These are phyloP conservation scores for Pogonocherus hispidulus DNA, from an alignment of 2,888 invertebrate genomes.

Conservation along the genomic window DNA sequence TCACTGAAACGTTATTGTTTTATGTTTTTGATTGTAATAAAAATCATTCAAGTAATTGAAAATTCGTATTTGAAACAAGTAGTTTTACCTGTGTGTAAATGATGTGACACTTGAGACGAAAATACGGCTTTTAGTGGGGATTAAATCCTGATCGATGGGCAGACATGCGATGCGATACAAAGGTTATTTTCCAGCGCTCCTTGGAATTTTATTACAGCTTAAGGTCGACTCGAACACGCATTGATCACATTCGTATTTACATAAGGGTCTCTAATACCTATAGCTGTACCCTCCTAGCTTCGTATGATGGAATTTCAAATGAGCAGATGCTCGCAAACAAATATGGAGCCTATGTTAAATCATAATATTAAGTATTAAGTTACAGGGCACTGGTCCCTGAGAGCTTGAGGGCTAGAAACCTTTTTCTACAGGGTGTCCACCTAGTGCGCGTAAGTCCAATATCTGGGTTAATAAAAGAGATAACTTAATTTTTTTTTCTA, in stretches of 20 bases:
- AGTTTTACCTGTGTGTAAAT: no score
- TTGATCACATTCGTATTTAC: constrained; percentile 4
- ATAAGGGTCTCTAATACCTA: neutral
- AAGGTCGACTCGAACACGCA: neutral
- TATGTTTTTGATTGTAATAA: no score
- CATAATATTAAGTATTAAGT: neutral
- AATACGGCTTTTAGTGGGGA: constrained; percentile 14
- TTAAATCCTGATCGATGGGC: neutral
- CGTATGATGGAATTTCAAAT: neutral
- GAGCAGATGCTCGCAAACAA: neutral
- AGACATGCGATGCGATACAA: neutral
- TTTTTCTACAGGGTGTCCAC: no score
- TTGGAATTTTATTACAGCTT: neutral
- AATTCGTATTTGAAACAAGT: no score
- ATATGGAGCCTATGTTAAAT: neutral
- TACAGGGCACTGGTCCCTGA: no score
- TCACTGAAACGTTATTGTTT: no score
- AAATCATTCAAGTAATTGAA: no score
- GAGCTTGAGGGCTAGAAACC: no score
- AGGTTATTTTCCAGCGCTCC: neutral
- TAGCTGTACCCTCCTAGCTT: neutral
- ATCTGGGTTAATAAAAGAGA: no score
- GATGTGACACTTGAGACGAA: constrained; percentile 12
- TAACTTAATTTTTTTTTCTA: no score
- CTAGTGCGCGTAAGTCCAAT: no score